phyloP scores from a whole-genome alignment of 2,797 vertebrate species.

The Adrianichthys oophorus region DNA sequence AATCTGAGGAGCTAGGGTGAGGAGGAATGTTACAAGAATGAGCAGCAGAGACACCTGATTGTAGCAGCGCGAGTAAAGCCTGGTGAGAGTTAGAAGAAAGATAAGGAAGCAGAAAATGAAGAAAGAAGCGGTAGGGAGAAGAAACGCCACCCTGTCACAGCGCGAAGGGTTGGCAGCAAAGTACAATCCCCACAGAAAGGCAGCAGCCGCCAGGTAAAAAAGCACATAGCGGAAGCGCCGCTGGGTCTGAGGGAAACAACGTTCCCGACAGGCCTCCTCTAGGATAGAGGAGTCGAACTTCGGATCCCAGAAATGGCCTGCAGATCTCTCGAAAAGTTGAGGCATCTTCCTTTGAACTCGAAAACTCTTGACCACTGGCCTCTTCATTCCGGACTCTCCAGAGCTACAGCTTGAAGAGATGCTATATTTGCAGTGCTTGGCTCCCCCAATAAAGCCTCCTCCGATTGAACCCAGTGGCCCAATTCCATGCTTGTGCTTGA shows the following conservation, averaged over 20 bases:
- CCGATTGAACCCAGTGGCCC: conserved; percentile 70
- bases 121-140: conserved; percentile 85
- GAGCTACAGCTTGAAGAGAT: conserved; percentile 97
- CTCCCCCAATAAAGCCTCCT: conserved; percentile 72
- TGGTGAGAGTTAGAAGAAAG: conserved; percentile 90
- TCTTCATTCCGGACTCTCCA: conserved; percentile 84
- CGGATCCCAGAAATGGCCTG: conserved; percentile 95
- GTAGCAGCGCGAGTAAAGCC: conserved; percentile 85
- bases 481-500: conserved; percentile 74
- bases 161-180: conserved; percentile 83
- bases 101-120: conserved; percentile 86
- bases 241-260: conserved; percentile 95
- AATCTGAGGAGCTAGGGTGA: conserved; percentile 89
- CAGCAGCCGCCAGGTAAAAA: conserved; percentile 85
- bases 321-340: conserved; percentile 95
- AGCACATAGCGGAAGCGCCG: conserved; percentile 93
- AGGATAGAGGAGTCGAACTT: conserved; percentile 94
- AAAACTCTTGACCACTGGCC: conserved; percentile 71
- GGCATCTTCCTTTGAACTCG: conserved; percentile 84
- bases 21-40: conserved; percentile 83
- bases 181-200: conserved; percentile 91
- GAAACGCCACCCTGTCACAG: conserved; percentile 80
- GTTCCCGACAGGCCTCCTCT: conserved; percentile 94
- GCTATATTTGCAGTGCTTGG: conserved; percentile 92
- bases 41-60: conserved; percentile 86